Percentiles rank a stretch among this genome's conserved stretches.
Conservation (phyloP, 2,888 invertebrate species). For the Ceramica pisi region DNA sequence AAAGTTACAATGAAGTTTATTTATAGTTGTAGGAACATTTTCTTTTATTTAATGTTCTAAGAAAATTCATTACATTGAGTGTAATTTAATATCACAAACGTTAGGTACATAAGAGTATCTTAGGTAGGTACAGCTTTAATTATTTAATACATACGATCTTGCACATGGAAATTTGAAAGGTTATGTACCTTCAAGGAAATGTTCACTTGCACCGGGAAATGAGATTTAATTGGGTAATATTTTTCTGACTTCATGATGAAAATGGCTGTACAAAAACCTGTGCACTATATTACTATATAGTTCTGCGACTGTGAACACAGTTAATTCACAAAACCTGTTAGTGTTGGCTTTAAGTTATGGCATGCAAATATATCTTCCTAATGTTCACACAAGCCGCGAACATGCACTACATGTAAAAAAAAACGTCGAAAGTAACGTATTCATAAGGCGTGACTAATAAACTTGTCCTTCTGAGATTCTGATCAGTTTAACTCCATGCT, state of each 20-base stretch:
- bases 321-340: conserved; percentile 12
- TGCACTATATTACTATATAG: not conserved
- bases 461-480: conserved; percentile 65
- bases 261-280: no score
- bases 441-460: conserved; percentile 68
- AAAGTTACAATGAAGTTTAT: conserved; percentile 23
- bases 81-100: not conserved
- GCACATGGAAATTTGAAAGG: not conserved
- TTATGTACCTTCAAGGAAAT: not conserved
- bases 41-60: conserved; percentile 9
- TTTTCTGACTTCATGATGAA: not conserved
- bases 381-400: conserved; percentile 21
- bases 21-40: conserved; percentile 27
- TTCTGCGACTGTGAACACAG: not conserved
- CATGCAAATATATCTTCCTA: conserved; percentile 25
- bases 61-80: conserved; percentile 12
- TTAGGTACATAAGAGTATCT: no score
- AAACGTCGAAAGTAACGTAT: conserved; percentile 59
- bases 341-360: not conserved
- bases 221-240: not conserved
- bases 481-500: conserved; percentile 52
- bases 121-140: not conserved
- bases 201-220: not conserved
- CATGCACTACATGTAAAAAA: conserved; percentile 43
- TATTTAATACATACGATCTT: no score